Conservation (phyloP, 1,140 invertebrate species). For the Helicoverpa armigera region DNA sequence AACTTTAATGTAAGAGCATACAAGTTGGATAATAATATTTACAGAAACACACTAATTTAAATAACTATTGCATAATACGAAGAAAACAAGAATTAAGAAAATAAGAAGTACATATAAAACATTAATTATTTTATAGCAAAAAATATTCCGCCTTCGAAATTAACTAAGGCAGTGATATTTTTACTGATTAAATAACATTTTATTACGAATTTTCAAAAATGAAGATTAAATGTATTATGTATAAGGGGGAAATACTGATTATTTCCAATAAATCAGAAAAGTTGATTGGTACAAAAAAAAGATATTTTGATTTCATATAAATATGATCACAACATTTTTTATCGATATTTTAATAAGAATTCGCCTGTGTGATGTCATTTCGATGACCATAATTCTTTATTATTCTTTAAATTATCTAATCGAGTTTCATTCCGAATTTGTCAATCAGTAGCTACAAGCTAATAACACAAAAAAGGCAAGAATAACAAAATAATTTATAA, state of each 20-base stretch:
- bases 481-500: neutral
- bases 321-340: slow-evolving; percentile 7
- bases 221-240: slow-evolving; percentile 11
- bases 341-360: slow-evolving; percentile 21
- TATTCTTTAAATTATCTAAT: neutral
- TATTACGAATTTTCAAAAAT: neutral
- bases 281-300: slow-evolving; percentile 17
- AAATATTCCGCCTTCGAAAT: slow-evolving; percentile 7
- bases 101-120: slow-evolving; percentile 15
- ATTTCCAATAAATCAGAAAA: slow-evolving; percentile 41
- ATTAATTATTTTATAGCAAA: slow-evolving; percentile 26
- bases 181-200: slow-evolving; percentile 24
- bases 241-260: neutral
- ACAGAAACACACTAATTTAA: no score
- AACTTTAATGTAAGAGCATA: no score
- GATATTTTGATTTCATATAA: slow-evolving; percentile 9
- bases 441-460: slow-evolving; percentile 14
- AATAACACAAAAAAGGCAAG: neutral
- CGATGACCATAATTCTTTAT: neutral
- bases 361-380: slow-evolving; percentile 36
- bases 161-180: neutral
- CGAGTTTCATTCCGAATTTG: slow-evolving; percentile 31
- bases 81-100: neutral
- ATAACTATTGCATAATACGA: no score
- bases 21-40: no score